Base-by-base conservation (phyloP, 2,113 vertebrate genomes). In the Laticauda colubrina region DNA sequence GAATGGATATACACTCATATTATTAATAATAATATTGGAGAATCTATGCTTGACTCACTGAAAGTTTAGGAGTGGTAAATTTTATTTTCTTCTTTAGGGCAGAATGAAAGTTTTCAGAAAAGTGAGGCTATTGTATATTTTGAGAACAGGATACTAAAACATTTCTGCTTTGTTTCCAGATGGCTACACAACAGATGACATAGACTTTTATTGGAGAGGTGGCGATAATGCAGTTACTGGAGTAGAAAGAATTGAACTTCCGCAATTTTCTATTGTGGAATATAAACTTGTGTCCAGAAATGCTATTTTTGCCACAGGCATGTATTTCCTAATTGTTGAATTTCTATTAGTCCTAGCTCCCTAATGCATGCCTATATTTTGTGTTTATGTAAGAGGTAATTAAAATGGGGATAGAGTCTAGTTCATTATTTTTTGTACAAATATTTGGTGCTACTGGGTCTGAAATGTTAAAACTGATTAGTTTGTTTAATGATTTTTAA, bases 201-300 rank as follows among this genome's bases (percentile, higher is more conserved):
- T 99, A 15, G 98, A 99, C 93, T 99, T 99, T 96, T 99, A 99
- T 96, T 99, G 99, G 99, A 98, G 98, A 94, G 99, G 99, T 26
- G 99, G 99, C 59, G 98, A 99, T 91, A 98, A 96, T 0, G 99
- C 99, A 2, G 99, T 99, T 87, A 98, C 99, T 0, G 99, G 99
- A 0, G 99, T 99, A 94, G 98, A 98, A 10, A 98, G 98, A 92
- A 99, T 99, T 43, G 98, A 99, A 95, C 98, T 99, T 91, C 99
- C 99, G 21, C 99, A 99, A 97, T 99, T 99, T 97, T 99, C 99
- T 91, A 99, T 99, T 0, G 98, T 99, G 90, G 98, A 99, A 95
- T 98, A 99, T 89, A 99, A 98, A 87, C 98, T 99, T 96, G 99
- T 99, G 94, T 99, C 99, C 39, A 98, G 98, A 96, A 99, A 99